Evolutionary conservation across 2,113 vertebrate genomes (phyloP), one percentile per base, ranked within the genome.

Genomic region (Zonotrichia leucophrys): DNA sequence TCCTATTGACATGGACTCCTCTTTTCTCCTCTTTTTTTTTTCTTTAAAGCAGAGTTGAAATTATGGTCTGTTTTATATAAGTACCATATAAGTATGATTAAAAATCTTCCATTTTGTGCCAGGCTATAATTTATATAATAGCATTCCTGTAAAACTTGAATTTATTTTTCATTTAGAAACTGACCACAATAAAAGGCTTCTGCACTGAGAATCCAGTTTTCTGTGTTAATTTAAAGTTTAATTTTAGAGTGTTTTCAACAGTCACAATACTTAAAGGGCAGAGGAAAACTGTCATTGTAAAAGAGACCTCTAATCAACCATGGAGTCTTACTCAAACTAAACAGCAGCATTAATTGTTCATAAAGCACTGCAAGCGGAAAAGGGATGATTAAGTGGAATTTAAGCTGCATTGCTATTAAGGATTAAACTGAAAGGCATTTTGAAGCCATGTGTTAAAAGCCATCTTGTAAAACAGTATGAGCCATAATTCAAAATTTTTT

Each of bases 61-160:
- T 93, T 88, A 92, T 53, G 28, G 62, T 62, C 31, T 82, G 70
- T 59, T 94, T 95, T 85, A 46, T 76, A 80, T 73, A 69, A 86
- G 27, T 68, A 60, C 22, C 55, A 68, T 83, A 31, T 83, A 67
- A 60, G 63, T 47, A 77, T 62, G 53, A 92, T 85, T 88, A 76
- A 80, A 90, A 86, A 80, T 55, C 52, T 55, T 84, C 7, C 55
- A 35, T 72, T 94, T 89, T 80, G 14, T 82, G 39, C 14, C 33
- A 94, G 28, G 24, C 70, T 95, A 53, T 94, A 95, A 93, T 94
- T 92, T 86, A 74, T 79, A 70, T 74, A 88, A 95, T 88, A 90
- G 46, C 86, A 86, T 92, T 92, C 75, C 72, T 77, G 67, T 94
- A 96, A 94, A 95, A 89, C 31, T 83, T 92, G 62, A 89, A 94